Conservation (phyloP, 2,888 invertebrate species). For the Gryllus longicercus region DNA sequence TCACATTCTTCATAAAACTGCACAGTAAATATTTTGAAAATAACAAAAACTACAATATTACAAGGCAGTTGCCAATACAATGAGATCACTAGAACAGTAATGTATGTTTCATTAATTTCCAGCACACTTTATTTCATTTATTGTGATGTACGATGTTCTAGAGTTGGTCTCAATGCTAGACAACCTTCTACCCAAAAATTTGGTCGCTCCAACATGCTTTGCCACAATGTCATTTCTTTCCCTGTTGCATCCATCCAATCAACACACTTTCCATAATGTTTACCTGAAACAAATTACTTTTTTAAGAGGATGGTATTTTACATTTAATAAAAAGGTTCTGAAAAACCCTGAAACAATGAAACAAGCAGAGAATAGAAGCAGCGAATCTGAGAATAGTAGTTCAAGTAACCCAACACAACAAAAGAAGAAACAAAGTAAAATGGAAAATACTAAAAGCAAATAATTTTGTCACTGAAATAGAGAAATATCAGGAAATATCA, state of each 20-base stretch:
- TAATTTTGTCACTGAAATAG: too few species aligned
- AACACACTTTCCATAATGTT: slow-evolving; percentile 76
- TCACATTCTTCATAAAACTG: slow-evolving; percentile 10
- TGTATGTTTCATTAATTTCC: background rate
- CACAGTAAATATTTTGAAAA: slow-evolving; percentile 5
- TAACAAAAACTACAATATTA: background rate
- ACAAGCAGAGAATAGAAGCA: too few species aligned
- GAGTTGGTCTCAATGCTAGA: slow-evolving; percentile 75
- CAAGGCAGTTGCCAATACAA: background rate
- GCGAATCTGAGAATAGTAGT: too few species aligned
- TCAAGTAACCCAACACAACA: too few species aligned
- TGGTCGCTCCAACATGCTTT: slow-evolving; percentile 88
- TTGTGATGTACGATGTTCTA: slow-evolving; percentile 52
- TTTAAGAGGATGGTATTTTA: slow-evolving; percentile 30
- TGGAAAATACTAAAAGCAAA: too few species aligned
- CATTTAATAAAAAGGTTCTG: slow-evolving; percentile 27
- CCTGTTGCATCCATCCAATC: slow-evolving; percentile 96
- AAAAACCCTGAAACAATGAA: too few species aligned
- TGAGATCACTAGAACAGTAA: slow-evolving; percentile 9
- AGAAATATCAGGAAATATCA: too few species aligned
- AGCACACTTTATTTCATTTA: background rate
- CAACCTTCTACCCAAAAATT: slow-evolving; percentile 98
- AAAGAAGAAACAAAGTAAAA: too few species aligned
- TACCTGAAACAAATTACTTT: slow-evolving; percentile 58
- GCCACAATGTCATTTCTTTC: slow-evolving; percentile 87